Conservation (phyloP, 2,113 vertebrate species). For the Taurulus bubalis region DNA sequence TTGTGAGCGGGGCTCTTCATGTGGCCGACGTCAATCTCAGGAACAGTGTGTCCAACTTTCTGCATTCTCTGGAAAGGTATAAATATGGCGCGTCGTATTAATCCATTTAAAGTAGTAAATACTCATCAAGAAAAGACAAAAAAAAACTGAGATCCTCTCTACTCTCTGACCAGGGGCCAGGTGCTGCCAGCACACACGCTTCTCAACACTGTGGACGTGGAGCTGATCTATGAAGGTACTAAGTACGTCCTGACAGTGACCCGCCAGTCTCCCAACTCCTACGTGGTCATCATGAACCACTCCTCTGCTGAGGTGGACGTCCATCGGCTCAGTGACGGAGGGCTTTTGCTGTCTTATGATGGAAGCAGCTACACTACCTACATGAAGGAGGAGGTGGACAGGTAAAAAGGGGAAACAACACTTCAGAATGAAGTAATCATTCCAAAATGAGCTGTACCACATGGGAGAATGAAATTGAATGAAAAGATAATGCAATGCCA, state of each 20-base stretch:
- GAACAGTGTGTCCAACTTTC: slow-evolving; percentile 97
- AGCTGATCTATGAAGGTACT: slow-evolving; percentile 96
- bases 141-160: background rate
- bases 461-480: background rate
- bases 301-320: slow-evolving; percentile 94
- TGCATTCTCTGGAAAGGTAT: slow-evolving; percentile 99
- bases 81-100: background rate
- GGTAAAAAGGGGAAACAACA: slow-evolving; percentile 77
- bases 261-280: slow-evolving; percentile 96
- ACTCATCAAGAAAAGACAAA: no score
- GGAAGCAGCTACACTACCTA: slow-evolving; percentile 99
- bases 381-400: slow-evolving; percentile 99
- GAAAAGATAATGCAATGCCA: background rate
- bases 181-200: slow-evolving; percentile 96
- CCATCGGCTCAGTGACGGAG: slow-evolving; percentile 95
- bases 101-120: background rate
- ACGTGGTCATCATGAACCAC: slow-evolving; percentile 97
- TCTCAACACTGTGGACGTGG: slow-evolving; percentile 95
- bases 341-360: slow-evolving; percentile 94
- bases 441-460: background rate
- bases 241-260: slow-evolving; percentile 97
- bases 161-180: slow-evolving; percentile 87
- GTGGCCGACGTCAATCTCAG: slow-evolving; percentile 94
- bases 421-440: background rate
- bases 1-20: slow-evolving; percentile 96